Base-by-base conservation (phyloP, 2,888 invertebrate genomes). In the Cordilura impudica region DNA sequence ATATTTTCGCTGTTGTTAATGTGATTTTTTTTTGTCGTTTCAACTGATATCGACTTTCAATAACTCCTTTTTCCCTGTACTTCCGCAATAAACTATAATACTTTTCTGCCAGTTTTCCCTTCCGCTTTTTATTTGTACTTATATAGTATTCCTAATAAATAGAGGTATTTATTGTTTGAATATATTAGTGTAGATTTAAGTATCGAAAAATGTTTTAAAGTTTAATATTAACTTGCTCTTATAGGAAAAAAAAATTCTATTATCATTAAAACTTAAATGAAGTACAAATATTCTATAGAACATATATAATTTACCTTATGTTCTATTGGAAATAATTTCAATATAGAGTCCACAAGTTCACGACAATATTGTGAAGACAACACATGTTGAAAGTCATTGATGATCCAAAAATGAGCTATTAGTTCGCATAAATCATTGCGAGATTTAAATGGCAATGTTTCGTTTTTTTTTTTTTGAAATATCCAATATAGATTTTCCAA, bases 81-180 rank as follows among this genome's bases (percentile, higher is more conserved):
- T 63, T 51, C 61, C 61, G 45, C 61, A 61, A 61, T 56, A 56
- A 56, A 56, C 56, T 56, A 56, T 56, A 56, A 56, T 56, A 56
- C 35, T 56, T 56, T 56, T 56, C 56, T 35, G 35, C 56, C 31
- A 56, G 56, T 56, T 56, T 56, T 63, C 63, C 63, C 26, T 63
- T 63, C 63, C 47, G 45, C 63, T 63, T 63, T 63, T 63, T 47
- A 67, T 67, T 67, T 67, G 67, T 67, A 53, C 67, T 67, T 67
- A 67, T 67, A 67, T 67, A 67, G 56, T 67, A 67, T 67, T 67
- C 67, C 67, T 67, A 67, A 67, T 53, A 67, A 67, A 67, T 67
- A 54, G 67, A 63, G 29, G 63, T 63, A 63, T 63, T 56, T 31
- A 56, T 56, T 35, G 35, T 21, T 56, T 56, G 56, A 56, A 56